Base-by-base conservation (phyloP, 2,888 invertebrate genomes). In the Pterostichus madidus region DNA sequence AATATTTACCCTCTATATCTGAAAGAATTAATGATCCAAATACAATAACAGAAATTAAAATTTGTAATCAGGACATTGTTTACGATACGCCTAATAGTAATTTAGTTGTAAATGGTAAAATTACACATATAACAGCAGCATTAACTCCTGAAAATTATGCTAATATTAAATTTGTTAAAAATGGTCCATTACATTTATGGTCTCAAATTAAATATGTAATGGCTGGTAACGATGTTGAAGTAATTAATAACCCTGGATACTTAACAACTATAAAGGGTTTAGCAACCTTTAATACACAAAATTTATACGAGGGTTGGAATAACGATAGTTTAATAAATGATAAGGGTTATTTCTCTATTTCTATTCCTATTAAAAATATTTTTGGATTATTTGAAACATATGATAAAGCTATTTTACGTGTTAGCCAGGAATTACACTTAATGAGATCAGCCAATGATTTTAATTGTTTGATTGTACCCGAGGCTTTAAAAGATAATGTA, bases 121-220 rank as follows among this genome's bases (percentile, higher is more conserved):
- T 49, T 49, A 49, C 49, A 49, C 13, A 13, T 56, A 8, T 13
- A 17, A 13, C 8, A n/a, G 15, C 13, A n/a, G 17, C 39, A 39
- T 8, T 17, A 13, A 17, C 39, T 39, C 39, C 8, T 13, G 56
- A 17, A 17, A 13, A 17, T 17, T 56, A 17, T 13, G 8, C 10
- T n/a, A 56, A 56, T 56, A 56, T 52, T 52, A 56, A 56, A 56
- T 56, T 56, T 56, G 56, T 56, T 17, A 56, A 13, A 56, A 56
- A 56, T 17, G 15, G 13, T 24, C 24, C 15, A 24, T 24, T 61
- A 7, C 61, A 61, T 61, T n/a, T 61, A 8, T 61, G 15, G 5
- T 24, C 24, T 61, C 8, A 61, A 24, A 61, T 32, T 24, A 5
- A n/a, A 32, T 31, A 61, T 32, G 13, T 24, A 61, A 32, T 61